Evolutionary conservation across 2,113 vertebrate genomes (phyloP), one percentile per base, ranked within the genome.

Genomic region (Peromyscus leucopus): DNA sequence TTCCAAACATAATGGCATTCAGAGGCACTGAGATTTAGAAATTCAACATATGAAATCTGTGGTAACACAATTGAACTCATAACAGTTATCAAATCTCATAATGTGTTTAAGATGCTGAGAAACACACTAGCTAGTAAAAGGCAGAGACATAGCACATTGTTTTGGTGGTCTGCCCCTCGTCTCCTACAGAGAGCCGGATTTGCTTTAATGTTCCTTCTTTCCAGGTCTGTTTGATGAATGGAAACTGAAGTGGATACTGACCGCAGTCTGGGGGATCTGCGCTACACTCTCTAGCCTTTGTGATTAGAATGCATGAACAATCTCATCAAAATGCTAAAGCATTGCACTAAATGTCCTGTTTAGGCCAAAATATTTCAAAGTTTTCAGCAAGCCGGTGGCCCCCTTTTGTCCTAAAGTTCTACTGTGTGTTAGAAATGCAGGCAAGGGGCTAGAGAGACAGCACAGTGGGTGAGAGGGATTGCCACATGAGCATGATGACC

Each of bases 61-160:
- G 15, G 33, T 75, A 94, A 92, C 28, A 69, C 15, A 59, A 55
- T 31, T 83, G 76, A 55, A 19, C 6, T 21, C 1, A 7, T 51
- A 90, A 69, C 15, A n/a, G 9, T 65, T 51, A 95, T 15, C 28
- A 97, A 92, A 90, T 90, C 57, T 24, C 31, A 36, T 69, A 94
- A 93, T 89, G 13, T 84, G 5, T 91, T 85, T 80, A 89, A 93
- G 42, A 82, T 59, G 59, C 63, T 76, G 31, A 94, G 74, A 76
- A 93, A 76, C 57, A 71, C 48, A 82, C 82, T 80, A 79, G 11
- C 16, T 76, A 48, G 21, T 76, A 51, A 89, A 80, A 22, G 63
- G 15, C 83, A 79, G n/a, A 5, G 17, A 92, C 82, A 12, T 2
- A 59, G n/a, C 51, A 71, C 17, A 31, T 75, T 88, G 69, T 46